Base-by-base conservation (phyloP, 2,797 vertebrate species). In the Leucoraja ocellata region DNA sequence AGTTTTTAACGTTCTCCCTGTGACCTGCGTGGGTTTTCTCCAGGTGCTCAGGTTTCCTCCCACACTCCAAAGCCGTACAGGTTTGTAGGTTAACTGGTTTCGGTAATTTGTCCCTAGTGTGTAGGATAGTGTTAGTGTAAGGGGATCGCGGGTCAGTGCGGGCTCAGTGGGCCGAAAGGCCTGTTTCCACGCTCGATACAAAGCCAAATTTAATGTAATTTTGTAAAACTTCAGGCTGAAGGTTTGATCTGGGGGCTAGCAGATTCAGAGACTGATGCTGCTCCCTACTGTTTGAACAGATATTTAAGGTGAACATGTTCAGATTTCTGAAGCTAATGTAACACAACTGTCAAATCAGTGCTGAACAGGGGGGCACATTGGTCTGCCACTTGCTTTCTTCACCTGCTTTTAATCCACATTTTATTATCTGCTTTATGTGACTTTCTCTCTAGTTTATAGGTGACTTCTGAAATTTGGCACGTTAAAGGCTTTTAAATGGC, bases 401-500 rank as follows among this genome's bases (percentile, higher is more conserved):
- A n/a, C n/a, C 61, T 68, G 13, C n/a, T 88, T 88, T 32, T 16
- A 18, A 36, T 65, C 63, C n/a, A 88, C 36, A 16, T 68, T 36
- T 88, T 88, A 88, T 68, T 2, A 32, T 68, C 63, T 68, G 84
- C 61, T 88, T 68, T 16, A 16, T 88, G 63, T 68, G 61, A 88
- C 84, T 88, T 61, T 68, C n/a, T 36, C 18, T 88, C 36, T 88
- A 88, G 32, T 21, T 65, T 88, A 10, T 36, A 88, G 84, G n/a
- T 88, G 84, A 88, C 63, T 68, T 88, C 61, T 88, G n/a, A 68
- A 88, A 68, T 68, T 7, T 32, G 63, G 61, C n/a, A 68, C 84
- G 68, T 36, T 68, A 88, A 88, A 88, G 32, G 21, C n/a, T 68
- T 68, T 65, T 32, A 36, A 88, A 88, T 88, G 84, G 61, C 32